phyloP scores from a whole-genome alignment of 35 echinoderm and acorn worm species.

The Diadema setosum region DNA sequence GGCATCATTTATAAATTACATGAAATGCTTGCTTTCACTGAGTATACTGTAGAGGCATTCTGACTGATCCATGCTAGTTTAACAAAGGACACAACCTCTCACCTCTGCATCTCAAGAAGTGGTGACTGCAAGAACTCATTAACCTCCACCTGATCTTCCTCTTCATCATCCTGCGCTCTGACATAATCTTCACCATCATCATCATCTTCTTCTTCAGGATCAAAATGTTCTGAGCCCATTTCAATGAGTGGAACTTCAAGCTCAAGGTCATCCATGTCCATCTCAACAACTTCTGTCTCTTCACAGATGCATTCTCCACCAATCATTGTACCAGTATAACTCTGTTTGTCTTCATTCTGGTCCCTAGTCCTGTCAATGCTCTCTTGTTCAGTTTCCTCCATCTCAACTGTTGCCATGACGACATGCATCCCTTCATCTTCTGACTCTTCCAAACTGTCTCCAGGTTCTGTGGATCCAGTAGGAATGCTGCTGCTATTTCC shows the following conservation, averaged over 20 bases:
- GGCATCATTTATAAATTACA: too few relatives aligned
- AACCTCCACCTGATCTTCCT: not conserved
- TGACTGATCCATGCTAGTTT: not conserved
- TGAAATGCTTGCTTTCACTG: too few relatives aligned
- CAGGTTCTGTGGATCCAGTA: too few relatives aligned
- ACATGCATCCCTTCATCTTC: too few relatives aligned
- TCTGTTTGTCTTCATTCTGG: not conserved
- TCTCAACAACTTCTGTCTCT: conserved; percentile 13
- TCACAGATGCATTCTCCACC: conserved; percentile 50
- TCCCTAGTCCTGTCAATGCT: not conserved
- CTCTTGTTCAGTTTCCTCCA: too few relatives aligned
- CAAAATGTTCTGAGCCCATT: not conserved
- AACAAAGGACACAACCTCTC: not conserved
- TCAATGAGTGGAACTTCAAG: not conserved
- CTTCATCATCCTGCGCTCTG: not conserved
- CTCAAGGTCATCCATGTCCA: not conserved
- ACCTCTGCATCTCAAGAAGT: not conserved
- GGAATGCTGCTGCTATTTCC: too few relatives aligned
- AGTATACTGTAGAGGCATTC: too few relatives aligned
- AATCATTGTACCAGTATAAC: not conserved
- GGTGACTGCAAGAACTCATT: not conserved
- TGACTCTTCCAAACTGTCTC: too few relatives aligned
- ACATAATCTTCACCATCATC: not conserved
- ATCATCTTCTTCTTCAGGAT: not conserved
- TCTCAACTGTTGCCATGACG: too few relatives aligned